These are phyloP conservation scores for Catamblyrhynchus diadema DNA, from an alignment of 2,797 vertebrate genomes.

Conservation along the genomic window DNA sequence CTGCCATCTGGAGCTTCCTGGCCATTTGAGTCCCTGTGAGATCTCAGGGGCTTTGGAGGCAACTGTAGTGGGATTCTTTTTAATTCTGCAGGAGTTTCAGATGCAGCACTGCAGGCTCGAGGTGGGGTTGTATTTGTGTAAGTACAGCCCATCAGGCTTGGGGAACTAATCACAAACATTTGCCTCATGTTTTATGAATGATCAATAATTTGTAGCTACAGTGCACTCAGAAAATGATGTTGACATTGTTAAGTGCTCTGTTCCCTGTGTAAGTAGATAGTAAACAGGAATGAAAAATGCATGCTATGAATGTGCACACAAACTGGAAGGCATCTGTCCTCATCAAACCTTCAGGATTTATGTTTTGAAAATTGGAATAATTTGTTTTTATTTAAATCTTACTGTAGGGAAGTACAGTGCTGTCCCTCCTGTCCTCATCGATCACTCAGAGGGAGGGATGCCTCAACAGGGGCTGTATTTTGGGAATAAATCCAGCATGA, in stretches of 20 bases:
- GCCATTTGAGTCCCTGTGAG: background rate
- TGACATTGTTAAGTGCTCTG: background rate
- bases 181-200: background rate
- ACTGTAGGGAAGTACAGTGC: background rate
- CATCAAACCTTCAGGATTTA: background rate
- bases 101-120: background rate
- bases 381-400: background rate
- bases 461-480: background rate
- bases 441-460: background rate
- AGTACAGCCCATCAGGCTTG: background rate
- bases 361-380: background rate
- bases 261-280: background rate
- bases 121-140: background rate
- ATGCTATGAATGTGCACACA: background rate
- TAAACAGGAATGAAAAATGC: background rate
- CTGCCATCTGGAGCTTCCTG: background rate
- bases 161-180: background rate
- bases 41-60: background rate
- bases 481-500: background rate
- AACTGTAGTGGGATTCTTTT: background rate
- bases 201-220: background rate
- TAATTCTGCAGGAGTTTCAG: background rate
- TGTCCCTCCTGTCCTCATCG: background rate
- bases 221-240: background rate
- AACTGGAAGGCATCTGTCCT: background rate